Conservation (phyloP, 2,888 invertebrate genomes). For the Tribolium freemani region DNA sequence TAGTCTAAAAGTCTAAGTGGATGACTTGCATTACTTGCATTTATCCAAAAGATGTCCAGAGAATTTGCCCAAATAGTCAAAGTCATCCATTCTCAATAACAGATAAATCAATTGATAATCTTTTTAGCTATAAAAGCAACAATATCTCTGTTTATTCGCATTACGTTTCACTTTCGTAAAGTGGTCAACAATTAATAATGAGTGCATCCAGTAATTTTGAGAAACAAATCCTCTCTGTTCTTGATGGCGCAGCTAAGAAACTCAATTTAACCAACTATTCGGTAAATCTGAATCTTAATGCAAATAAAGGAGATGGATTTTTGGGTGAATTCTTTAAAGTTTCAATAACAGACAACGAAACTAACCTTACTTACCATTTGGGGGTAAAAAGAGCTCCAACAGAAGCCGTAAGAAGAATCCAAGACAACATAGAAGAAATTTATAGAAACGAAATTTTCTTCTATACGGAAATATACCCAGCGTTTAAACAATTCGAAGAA, state of each 20-base stretch:
- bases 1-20: not conserved
- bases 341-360: not conserved
- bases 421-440: conserved; percentile 10
- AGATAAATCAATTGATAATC: not conserved
- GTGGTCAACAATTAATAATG: not conserved
- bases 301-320: conserved; percentile 10
- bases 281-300: not conserved
- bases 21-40: not conserved
- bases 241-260: not conserved
- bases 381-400: conserved; percentile 14
- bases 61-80: not conserved
- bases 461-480: conserved; percentile 40
- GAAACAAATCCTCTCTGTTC: not conserved
- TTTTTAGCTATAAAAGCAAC: not conserved
- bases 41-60: not conserved
- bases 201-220: not conserved
- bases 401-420: not conserved
- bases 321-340: conserved; percentile 1
- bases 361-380: not conserved
- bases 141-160: not conserved
- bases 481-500: conserved; percentile 1
- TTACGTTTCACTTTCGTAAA: not conserved
- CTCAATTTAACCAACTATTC: not conserved
- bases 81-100: not conserved
- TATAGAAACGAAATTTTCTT: conserved; percentile 44